Conservation (phyloP, 2,113 vertebrate species). For the Mobula birostris region DNA sequence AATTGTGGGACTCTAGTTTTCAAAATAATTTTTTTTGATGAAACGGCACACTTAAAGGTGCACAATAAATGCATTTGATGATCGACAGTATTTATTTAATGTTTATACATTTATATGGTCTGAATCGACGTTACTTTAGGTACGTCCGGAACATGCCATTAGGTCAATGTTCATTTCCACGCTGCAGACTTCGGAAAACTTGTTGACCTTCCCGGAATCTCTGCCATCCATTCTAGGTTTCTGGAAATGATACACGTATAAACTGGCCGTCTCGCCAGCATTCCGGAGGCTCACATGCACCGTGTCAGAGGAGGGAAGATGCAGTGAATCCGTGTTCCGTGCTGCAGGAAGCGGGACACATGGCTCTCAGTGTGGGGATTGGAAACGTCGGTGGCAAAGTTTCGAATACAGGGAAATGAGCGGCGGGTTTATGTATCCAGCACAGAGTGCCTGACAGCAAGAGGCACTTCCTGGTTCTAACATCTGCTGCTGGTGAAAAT, state of each 20-base stretch:
- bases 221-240: neutral
- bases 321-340: too few relatives aligned
- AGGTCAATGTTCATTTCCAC: neutral
- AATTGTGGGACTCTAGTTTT: neutral
- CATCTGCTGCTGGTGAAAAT: neutral
- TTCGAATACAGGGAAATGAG: neutral
- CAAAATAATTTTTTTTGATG: neutral
- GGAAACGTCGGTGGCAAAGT: neutral
- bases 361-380: neutral
- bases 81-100: neutral
- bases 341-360: neutral
- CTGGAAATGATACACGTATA: constrained; percentile 10
- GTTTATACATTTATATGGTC: neutral
- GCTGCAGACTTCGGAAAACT: neutral
- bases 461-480: neutral
- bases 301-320: neutral
- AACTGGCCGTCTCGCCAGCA: neutral
- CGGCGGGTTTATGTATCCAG: neutral
- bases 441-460: neutral
- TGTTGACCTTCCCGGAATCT: constrained; percentile 2
- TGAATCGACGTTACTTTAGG: neutral
- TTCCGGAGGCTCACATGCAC: neutral
- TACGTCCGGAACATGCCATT: too few relatives aligned
- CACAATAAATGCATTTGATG: neutral
- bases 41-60: neutral